Conservation (phyloP, 2,113 vertebrate genomes). For the Tapirus terrestris region DNA sequence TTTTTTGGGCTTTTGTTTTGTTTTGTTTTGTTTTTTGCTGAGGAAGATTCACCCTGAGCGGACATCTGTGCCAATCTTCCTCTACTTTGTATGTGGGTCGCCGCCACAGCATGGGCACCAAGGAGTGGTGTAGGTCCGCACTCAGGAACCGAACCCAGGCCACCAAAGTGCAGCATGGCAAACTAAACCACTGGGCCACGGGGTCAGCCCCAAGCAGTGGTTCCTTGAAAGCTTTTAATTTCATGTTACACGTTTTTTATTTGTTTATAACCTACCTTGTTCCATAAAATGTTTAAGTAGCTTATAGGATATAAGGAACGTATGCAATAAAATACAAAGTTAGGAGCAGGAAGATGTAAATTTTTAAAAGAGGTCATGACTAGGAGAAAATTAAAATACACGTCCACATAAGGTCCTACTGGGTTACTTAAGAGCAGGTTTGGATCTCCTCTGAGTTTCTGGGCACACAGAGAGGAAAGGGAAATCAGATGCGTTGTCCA, state of each 20-base stretch:
- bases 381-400: not conserved
- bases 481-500: not conserved
- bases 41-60: too few relatives aligned
- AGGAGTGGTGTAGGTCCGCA: too few relatives aligned
- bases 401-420: not conserved
- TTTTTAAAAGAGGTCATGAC: not conserved
- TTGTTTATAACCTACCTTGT: not conserved
- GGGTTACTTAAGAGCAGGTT: not conserved
- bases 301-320: not conserved
- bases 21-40: too few relatives aligned
- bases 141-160: too few relatives aligned
- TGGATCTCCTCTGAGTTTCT: not conserved
- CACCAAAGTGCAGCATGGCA: too few relatives aligned
- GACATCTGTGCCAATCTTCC: too few relatives aligned
- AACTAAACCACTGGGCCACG: too few relatives aligned
- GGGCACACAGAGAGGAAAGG: not conserved
- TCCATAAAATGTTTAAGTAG: slow-evolving; percentile 19
- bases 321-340: not conserved
- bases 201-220: too few relatives aligned
- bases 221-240: not conserved
- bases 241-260: not conserved
- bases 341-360: not conserved
- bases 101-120: too few relatives aligned
- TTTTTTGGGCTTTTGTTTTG: not conserved
- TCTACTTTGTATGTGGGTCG: too few relatives aligned